Base-by-base conservation (phyloP, 1,140 invertebrate genomes). In the Drosophila trapezifrons region DNA sequence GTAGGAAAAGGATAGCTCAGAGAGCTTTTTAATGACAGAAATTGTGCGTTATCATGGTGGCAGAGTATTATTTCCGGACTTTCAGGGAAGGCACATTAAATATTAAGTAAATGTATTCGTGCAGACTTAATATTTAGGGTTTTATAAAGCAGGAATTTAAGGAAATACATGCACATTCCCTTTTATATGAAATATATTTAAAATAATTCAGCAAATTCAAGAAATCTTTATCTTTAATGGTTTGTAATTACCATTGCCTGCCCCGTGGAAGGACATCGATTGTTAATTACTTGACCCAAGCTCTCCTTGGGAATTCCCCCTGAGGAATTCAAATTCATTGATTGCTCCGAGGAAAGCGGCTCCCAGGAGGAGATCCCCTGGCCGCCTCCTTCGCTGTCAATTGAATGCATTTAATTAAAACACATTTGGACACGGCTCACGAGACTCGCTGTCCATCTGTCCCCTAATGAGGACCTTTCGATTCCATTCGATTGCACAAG, bases 401-500 rank as follows among this genome's bases (percentile, higher is more conserved):
- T 45, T 65, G 63, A 58, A 65, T 56, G 73, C 62, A 76, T 76
- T 76, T 76, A 69, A 76, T 76, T 76, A 56, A 76, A 76, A 67
- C 27, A 76, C 73, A 76, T 76, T 67, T 76, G 40, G 55, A 35
- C 72, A 46, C 13, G 32, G 20, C 46, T 43, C 65, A 27, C 18
- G 55, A 58, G 46, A 40, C 22, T 12, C 42, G 15, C 25, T 13
- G 18, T 0, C 63, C 29, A 55, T 17, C 51, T 49, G 67, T 72
- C 66, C 12, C 51, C 56, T 77, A 69, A 77, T 77, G 75, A 77
- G 57, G 40, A 32, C 57, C 64, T 25, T 71, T 70, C 47, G 35
- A 49, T 45, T 83, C 67, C 76, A 70, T 40, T 35, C 69, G 72
- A 89, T 80, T 83, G 76, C 79, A 70, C 78, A 86, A 51, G 35